These are phyloP conservation scores for Machimus atricapillus DNA, from an alignment of 2,888 invertebrate species.

Conservation along the genomic window DNA sequence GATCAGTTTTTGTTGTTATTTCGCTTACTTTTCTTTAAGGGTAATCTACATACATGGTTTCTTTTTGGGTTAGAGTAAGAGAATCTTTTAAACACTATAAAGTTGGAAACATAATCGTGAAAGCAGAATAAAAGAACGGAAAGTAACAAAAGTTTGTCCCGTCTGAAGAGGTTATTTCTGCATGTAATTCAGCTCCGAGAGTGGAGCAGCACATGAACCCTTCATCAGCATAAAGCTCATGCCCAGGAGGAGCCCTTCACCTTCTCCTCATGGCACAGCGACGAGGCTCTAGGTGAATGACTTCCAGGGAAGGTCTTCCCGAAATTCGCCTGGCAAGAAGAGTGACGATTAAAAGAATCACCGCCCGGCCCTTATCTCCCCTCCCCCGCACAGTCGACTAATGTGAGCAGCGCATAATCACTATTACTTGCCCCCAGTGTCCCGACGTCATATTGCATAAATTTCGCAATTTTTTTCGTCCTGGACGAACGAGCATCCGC, in stretches of 20 bases:
- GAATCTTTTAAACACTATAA: not conserved
- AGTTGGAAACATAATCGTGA: not conserved
- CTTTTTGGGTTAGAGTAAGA: not conserved
- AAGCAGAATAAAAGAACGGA: not conserved
- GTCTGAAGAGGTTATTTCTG: not conserved
- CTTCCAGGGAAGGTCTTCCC: not conserved
- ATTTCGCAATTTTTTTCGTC: not conserved
- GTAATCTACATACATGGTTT: too few species aligned
- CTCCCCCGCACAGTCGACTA: not conserved
- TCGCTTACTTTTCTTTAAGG: too few species aligned
- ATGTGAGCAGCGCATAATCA: not conserved
- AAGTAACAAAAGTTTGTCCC: not conserved
- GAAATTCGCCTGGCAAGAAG: not conserved
- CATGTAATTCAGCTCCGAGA: not conserved
- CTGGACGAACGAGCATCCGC: not conserved
- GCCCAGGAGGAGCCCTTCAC: not conserved
- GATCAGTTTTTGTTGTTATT: too few species aligned
- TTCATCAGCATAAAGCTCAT: not conserved
- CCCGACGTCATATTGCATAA: constrained; percentile 1
- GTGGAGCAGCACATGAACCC: not conserved
- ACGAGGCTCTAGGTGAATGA: not conserved
- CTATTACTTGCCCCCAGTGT: constrained; percentile 6
- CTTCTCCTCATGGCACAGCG: not conserved
- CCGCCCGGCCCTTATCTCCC: not conserved
- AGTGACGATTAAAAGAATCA: not conserved